These are phyloP conservation scores for Eupithecia exiguata DNA, from an alignment of 2,888 invertebrate genomes.

Conservation along the genomic window DNA sequence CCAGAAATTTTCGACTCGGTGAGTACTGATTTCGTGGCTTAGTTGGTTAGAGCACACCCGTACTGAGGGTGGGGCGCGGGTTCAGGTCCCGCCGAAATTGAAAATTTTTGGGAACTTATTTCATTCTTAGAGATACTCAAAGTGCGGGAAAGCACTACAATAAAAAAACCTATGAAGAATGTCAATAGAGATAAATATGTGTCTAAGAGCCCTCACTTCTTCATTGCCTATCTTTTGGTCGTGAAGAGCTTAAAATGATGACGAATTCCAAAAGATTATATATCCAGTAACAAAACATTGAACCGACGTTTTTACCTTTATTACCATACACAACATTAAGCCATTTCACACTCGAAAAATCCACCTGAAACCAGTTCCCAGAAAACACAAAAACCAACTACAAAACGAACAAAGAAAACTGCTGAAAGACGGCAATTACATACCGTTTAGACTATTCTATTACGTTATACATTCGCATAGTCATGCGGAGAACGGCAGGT, in stretches of 20 bases:
- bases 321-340: constrained; percentile 19
- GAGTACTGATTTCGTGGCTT: no score
- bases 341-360: constrained; percentile 34
- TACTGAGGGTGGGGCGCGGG: no score
- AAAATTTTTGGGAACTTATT: no score
- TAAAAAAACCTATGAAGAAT: no score
- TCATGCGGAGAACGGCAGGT: constrained; percentile 62
- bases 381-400: constrained; percentile 40
- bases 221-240: no score
- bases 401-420: constrained; percentile 49
- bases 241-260: not conserved
- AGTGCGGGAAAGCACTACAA: no score
- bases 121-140: no score
- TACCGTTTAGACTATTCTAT: constrained; percentile 69
- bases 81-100: no score
- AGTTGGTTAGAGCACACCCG: no score
- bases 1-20: no score
- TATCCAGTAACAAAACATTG: not conserved
- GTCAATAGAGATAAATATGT: not conserved
- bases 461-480: constrained; percentile 63
- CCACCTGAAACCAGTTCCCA: constrained; percentile 29
- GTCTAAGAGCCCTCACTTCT: not conserved
- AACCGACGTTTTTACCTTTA: not conserved
- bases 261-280: not conserved
- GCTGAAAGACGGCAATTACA: constrained; percentile 59